Conservation (phyloP, 1,140 invertebrate species). For the Luehdorfia chinensis region DNA sequence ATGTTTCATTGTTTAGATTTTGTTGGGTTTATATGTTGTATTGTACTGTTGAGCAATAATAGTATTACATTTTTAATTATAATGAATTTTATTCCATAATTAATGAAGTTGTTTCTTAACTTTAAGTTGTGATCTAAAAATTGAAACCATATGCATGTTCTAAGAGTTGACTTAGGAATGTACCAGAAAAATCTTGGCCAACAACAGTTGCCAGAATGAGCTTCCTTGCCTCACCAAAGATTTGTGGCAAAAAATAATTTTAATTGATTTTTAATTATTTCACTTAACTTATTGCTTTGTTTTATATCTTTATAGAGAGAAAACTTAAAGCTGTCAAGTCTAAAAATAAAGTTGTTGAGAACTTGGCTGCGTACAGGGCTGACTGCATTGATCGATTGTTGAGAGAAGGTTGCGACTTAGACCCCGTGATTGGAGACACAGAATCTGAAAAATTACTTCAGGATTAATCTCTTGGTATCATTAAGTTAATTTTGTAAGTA, state of each 20-base stretch:
- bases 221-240: no score
- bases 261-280: background rate
- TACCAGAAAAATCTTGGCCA: no score
- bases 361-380: constrained; percentile 58
- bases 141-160: no score
- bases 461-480: constrained; percentile 38
- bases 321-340: constrained; percentile 56
- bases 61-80: no score
- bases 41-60: no score
- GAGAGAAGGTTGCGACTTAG: constrained; percentile 64
- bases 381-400: constrained; percentile 66
- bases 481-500: constrained; percentile 50
- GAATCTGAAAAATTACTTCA: constrained; percentile 61
- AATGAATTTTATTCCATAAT: no score
- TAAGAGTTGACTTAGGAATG: no score
- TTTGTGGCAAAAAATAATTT: background rate
- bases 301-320: constrained; percentile 45
- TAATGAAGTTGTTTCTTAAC: no score
- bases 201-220: no score
- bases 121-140: no score
- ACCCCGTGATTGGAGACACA: constrained; percentile 66
- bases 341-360: constrained; percentile 66
- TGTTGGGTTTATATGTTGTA: background rate
- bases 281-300: background rate
- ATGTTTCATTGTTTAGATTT: background rate